A percentile compares a stretch with the other conserved stretches of the same genome.
Evolutionary conservation across 1,140 invertebrate species (phyloP).

Genomic region (Drosophila pectinifera): DNA sequence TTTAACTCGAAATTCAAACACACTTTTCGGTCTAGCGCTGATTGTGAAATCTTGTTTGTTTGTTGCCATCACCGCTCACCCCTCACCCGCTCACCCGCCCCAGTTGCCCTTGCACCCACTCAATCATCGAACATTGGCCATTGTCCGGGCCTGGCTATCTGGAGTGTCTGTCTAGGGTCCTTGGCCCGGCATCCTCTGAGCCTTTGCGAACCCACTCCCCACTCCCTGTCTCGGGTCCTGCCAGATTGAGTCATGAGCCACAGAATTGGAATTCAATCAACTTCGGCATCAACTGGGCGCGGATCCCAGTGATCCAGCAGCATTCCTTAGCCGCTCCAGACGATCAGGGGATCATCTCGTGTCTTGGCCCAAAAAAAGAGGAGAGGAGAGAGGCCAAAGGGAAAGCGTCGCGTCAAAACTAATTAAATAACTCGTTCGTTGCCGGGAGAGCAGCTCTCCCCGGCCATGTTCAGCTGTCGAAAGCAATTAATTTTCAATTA

Average conservation of each 20-base stretch:
- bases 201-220: neutral
- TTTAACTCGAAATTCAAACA: conserved; percentile 74
- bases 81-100: neutral
- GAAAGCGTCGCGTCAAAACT: conserved; percentile 70
- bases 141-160: conserved; percentile 28
- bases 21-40: conserved; percentile 71
- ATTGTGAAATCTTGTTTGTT: conserved; percentile 80
- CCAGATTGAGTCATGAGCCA: conserved; percentile 42
- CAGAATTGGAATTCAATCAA: conserved; percentile 47
- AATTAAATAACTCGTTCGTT: conserved; percentile 78
- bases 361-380: neutral
- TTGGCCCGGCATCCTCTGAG: neutral
- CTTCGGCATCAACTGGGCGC: conserved; percentile 4
- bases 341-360: conserved; percentile 9
- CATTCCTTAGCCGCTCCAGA: neutral
- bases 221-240: neutral
- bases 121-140: conserved; percentile 43
- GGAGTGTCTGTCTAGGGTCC: conserved; percentile 12
- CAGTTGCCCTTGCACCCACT: conserved; percentile 18
- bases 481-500: conserved; percentile 83
- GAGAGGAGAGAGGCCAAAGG: conserved; percentile 5
- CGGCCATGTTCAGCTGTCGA: conserved; percentile 72
- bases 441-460: conserved; percentile 12
- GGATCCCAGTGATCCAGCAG: neutral
- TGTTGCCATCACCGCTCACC: conserved; percentile 34